These are phyloP conservation scores for Tenthredo distinguenda DNA, from an alignment of 2,888 invertebrate species.

Conservation along the genomic window DNA sequence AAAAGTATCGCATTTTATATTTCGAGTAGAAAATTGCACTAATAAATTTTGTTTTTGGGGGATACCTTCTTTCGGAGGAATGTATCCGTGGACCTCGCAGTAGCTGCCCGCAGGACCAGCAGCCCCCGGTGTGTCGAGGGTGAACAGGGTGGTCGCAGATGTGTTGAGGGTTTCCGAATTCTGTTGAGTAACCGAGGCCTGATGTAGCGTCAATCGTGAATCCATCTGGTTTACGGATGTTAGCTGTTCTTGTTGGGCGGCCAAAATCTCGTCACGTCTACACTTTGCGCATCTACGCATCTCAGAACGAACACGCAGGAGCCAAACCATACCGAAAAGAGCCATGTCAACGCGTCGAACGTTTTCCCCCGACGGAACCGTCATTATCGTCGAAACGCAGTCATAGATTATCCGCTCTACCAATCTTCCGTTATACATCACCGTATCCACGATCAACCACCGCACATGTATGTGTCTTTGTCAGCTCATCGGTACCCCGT, in stretches of 20 bases:
- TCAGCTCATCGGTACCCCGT: constrained; percentile 49
- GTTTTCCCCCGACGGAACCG: constrained; percentile 74
- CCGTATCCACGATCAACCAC: constrained; percentile 58
- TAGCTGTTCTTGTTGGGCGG: constrained; percentile 69
- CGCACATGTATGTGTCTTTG: not conserved
- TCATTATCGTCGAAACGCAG: constrained; percentile 74
- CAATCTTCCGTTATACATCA: constrained; percentile 73
- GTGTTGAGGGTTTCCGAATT: constrained; percentile 71
- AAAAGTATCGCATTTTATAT: not conserved
- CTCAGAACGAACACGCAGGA: constrained; percentile 89
- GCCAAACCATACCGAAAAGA: constrained; percentile 92
- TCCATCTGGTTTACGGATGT: constrained; percentile 39
- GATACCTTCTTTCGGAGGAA: constrained; percentile 80
- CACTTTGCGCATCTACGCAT: constrained; percentile 88
- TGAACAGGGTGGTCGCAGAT: constrained; percentile 79
- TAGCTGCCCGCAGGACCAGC: constrained; percentile 78
- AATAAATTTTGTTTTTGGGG: not conserved
- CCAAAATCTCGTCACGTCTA: constrained; percentile 80
- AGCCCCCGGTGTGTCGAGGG: constrained; percentile 78
- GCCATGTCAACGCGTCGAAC: constrained; percentile 84
- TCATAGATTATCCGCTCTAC: constrained; percentile 71
- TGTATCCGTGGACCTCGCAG: constrained; percentile 82
- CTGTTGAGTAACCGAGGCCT: constrained; percentile 51
- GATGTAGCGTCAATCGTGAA: constrained; percentile 57
- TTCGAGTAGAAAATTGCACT: not conserved